Evolutionary conservation across 1,140 invertebrate species (phyloP).

Genomic region (Drosophila persimilis): DNA sequence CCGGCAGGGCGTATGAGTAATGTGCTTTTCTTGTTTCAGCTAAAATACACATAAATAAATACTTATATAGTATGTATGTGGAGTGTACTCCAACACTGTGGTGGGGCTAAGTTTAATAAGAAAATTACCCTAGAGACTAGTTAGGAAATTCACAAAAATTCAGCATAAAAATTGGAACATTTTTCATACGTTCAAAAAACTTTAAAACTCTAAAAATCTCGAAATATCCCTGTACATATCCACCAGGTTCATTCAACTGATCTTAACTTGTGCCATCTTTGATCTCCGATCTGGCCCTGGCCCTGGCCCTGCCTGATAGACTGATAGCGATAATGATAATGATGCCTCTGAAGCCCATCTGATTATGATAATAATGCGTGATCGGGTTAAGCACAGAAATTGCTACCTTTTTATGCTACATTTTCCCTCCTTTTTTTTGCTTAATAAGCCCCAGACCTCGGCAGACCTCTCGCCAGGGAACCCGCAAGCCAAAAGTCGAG

Average conservation of each 20-base stretch:
- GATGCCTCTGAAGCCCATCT: conserved; percentile 29
- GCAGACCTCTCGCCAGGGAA: conserved; percentile 14
- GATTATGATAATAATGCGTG: conserved; percentile 77
- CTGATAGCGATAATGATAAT: conserved; percentile 70
- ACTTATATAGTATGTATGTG: neutral
- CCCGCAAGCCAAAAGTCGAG: conserved; percentile 61
- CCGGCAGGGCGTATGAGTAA: conserved; percentile 76
- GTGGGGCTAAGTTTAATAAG: conserved; percentile 10
- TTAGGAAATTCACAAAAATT: neutral
- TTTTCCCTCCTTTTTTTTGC: conserved; percentile 43
- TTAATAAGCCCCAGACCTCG: conserved; percentile 56
- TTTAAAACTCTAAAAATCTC: no score
- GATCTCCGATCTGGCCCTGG: conserved; percentile 7
- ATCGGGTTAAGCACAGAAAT: conserved; percentile 58
- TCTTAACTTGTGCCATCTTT: neutral
- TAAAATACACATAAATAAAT: conserved; percentile 6
- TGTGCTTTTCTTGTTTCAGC: conserved; percentile 56
- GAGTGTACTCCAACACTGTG: no score
- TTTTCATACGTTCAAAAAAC: no score
- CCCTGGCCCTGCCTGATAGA: conserved; percentile 20
- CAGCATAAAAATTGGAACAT: no score
- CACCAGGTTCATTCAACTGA: neutral
- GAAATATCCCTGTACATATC: no score
- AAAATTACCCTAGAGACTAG: conserved; percentile 3
- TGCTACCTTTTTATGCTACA: conserved; percentile 52